Evolutionary conservation across 2,888 invertebrate species (phyloP), one percentile per base, ranked within the genome.

Genomic region (Tridacna gigas): DNA sequence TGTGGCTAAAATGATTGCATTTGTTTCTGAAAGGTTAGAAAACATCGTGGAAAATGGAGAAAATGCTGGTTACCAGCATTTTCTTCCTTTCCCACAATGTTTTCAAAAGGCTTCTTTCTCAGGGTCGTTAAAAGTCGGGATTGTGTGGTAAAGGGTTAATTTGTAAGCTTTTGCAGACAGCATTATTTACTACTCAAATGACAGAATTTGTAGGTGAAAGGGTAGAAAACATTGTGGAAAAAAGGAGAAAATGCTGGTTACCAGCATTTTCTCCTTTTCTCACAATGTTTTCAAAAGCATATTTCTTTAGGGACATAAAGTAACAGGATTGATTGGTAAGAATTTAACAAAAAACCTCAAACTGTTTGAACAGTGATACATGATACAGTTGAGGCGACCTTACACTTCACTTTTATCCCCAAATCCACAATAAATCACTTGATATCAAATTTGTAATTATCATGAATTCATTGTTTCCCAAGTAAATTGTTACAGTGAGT

Each of bases 341-440:
- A 11, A 20, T 3, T 56, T 56, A 56, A 37, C 37, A 37, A 37
- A 37, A 56, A 56, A 56, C 56, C 56, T 15, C 11, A 63, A 63
- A 4, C 11, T 22, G 51, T 71, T 71, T 51, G 71, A 71, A 26
- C 51, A 51, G n/a, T 71, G 71, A 71, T 71, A 71, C 48, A 51
- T 47, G 51, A 71, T 71, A 71, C 51, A 71, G 71, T 71, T 71
- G 51, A 51, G 15, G 71, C 71, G 51, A 71, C 71, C 71, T 71
- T 71, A 51, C 71, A 51, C 71, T 71, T 71, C 71, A 71, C 15
- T 51, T 51, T 71, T 22, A 51, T 71, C 51, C 48, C n/a, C 22
- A 25, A 71, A 71, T 25, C 51, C 0, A n/a, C 28, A 13, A 25
- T 71, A 71, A 71, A 71, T 71, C 71, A 71, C 45, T 4, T 25